Evolutionary conservation across 2,113 vertebrate genomes (phyloP).

Genomic region (Xyrauchen texanus): DNA sequence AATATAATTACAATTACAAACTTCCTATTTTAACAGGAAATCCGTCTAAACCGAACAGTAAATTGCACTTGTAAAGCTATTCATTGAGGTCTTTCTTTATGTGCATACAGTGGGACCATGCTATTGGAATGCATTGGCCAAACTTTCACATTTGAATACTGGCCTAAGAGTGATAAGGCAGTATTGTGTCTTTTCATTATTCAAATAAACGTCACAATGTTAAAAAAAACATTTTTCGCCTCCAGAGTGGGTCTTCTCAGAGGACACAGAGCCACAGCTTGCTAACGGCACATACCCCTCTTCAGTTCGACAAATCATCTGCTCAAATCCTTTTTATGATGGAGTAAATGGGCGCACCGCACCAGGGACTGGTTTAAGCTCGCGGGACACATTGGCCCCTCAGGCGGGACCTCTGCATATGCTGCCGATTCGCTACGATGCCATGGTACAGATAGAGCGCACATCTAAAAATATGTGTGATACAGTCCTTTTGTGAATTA

Average conservation of each 20-base stretch:
- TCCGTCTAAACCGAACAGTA: too few relatives aligned
- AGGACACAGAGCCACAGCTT: not conserved
- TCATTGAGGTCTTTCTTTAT: too few relatives aligned
- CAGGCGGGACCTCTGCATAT: slow-evolving; percentile 36
- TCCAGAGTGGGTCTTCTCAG: slow-evolving; percentile 1
- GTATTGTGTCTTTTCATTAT: not conserved
- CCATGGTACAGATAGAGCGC: not conserved
- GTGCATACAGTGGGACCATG: not conserved
- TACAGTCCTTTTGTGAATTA: slow-evolving; percentile 1
- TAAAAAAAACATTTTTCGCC: slow-evolving; percentile 24
- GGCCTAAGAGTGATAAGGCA: not conserved
- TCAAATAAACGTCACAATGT: not conserved
- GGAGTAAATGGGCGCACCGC: slow-evolving; percentile 11
- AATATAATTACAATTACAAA: too few relatives aligned
- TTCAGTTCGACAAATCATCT: slow-evolving; percentile 41
- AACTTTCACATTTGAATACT: not conserved
- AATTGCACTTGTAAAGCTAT: too few relatives aligned
- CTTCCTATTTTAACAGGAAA: too few relatives aligned
- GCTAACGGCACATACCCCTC: not conserved
- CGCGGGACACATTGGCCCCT: slow-evolving; percentile 17
- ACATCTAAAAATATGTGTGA: slow-evolving; percentile 11
- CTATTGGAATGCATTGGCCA: not conserved
- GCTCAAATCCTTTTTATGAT: slow-evolving; percentile 18
- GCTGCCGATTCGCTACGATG: not conserved
- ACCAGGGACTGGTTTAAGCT: slow-evolving; percentile 2